Conservation (phyloP, 2,113 vertebrate genomes). For the Atherinomorus stipes region DNA sequence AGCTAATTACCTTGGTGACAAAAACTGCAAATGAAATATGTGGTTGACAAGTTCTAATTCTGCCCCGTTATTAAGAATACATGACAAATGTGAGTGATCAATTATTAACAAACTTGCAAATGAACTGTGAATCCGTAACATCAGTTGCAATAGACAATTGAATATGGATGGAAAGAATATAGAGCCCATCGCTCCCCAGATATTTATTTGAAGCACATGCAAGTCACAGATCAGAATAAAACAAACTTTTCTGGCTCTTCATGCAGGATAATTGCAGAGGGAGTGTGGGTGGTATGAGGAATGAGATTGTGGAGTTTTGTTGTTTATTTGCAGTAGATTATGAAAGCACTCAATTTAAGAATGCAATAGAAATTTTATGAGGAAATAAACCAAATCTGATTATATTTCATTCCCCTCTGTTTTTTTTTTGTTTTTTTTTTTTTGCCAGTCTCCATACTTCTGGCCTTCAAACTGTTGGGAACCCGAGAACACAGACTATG, state of each 20-base stretch:
- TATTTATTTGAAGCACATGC: conserved; percentile 2
- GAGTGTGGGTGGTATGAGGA: background rate
- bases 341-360: background rate
- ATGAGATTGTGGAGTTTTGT: background rate
- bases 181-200: conserved; percentile 28
- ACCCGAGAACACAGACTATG: conserved; percentile 97
- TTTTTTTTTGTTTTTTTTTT: conserved; percentile 81
- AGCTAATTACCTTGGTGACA: conserved; percentile 56
- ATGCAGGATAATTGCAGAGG: background rate
- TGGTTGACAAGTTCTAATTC: conserved; percentile 63
- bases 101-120: conserved; percentile 70
- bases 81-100: conserved; percentile 65
- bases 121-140: conserved; percentile 73
- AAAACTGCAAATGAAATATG: conserved; percentile 54
- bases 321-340: background rate
- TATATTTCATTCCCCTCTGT: conserved; percentile 36
- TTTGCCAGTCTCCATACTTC: conserved; percentile 93
- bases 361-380: background rate
- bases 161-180: conserved; percentile 62
- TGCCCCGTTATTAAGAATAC: conserved; percentile 70
- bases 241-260: conserved; percentile 21
- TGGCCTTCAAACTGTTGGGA: conserved; percentile 99
- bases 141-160: conserved; percentile 63
- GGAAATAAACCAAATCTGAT: conserved; percentile 27
- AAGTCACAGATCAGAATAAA: conserved; percentile 48